A percentile compares a stretch with the other conserved stretches of the same genome.
Evolutionary conservation across 2,888 invertebrate genomes (phyloP).

Genomic region (Habroteleia sp.): DNA sequence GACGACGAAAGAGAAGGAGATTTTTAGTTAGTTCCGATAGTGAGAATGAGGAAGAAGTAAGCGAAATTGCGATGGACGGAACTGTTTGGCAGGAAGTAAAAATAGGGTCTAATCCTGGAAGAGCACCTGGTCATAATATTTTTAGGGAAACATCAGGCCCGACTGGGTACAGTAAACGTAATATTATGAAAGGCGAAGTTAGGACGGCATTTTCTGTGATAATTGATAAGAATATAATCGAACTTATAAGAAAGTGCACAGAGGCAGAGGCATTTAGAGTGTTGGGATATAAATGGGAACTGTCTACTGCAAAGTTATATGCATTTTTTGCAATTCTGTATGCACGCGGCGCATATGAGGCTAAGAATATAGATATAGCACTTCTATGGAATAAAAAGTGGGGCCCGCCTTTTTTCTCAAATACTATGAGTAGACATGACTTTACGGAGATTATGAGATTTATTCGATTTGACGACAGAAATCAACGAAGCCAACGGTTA

Average conservation of each 20-base stretch:
- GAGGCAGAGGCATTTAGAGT: background rate
- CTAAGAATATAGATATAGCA: background rate
- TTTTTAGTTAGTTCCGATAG: background rate
- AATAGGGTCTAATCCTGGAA: background rate
- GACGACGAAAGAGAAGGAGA: slow-evolving; percentile 13
- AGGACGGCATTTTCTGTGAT: background rate
- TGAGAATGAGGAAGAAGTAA: background rate
- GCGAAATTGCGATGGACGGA: background rate
- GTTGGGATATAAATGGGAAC: background rate
- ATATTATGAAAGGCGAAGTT: slow-evolving; percentile 5
- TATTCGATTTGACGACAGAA: background rate
- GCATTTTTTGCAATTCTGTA: slow-evolving; percentile 8
- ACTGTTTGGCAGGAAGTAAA: background rate
- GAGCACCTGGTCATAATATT: slow-evolving; percentile 26
- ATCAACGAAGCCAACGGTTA: background rate
- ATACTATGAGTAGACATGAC: background rate
- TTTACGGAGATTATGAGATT: background rate
- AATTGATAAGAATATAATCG: background rate
- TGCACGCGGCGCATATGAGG: background rate
- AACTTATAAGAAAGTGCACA: background rate
- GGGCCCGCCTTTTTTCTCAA: background rate
- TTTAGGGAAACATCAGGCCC: slow-evolving; percentile 14
- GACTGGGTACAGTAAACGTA: slow-evolving; percentile 12
- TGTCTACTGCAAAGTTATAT: background rate
- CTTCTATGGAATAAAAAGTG: background rate